Conservation (phyloP, 2,113 vertebrate genomes). For the Panthera uncia region DNA sequence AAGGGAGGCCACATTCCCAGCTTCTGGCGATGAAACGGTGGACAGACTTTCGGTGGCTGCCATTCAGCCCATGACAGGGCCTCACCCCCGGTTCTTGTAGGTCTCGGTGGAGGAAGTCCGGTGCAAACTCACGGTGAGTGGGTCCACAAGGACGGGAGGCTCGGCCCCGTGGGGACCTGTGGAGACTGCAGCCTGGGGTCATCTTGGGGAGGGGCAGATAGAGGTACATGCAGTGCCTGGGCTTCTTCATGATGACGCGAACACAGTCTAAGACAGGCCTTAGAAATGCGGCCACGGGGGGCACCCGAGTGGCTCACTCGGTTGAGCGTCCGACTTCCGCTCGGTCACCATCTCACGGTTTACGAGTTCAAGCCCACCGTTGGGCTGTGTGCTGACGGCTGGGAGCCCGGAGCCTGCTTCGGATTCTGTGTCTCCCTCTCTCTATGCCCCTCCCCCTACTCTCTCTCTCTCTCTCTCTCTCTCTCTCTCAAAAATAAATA, state of each 20-base stretch:
- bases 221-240: accelerated
- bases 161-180: accelerated
- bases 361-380: accelerated
- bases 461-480: too few species aligned
- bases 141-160: accelerated
- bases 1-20: accelerated
- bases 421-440: too few species aligned
- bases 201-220: accelerated
- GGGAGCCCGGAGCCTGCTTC: too few species aligned
- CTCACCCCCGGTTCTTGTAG: accelerated
- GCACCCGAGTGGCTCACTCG: too few species aligned
- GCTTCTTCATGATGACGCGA: accelerated
- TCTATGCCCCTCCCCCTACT: accelerated
- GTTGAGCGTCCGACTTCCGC: too few species aligned
- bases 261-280: not conserved
- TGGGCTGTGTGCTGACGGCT: too few species aligned
- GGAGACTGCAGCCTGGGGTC: not conserved
- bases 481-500: too few species aligned
- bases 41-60: accelerated
- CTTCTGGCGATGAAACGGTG: accelerated
- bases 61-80: accelerated
- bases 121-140: too few species aligned
- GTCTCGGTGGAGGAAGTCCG: not conserved
- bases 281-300: accelerated
- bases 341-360: too few species aligned